Conservation (phyloP, 2,113 vertebrate species). For the Oriolus oriolus region DNA sequence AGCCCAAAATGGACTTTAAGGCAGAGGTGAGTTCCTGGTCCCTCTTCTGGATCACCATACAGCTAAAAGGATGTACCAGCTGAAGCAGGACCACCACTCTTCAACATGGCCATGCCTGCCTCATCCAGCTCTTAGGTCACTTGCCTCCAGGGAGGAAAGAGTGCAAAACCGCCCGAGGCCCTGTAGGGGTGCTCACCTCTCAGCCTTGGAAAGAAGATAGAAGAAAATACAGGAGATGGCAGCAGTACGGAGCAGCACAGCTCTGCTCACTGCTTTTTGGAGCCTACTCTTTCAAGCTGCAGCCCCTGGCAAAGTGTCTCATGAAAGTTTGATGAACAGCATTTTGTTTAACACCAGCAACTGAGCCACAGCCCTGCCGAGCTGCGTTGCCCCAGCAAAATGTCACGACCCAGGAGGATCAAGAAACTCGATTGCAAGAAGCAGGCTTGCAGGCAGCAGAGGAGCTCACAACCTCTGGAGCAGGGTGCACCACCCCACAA, state of each 20-base stretch:
- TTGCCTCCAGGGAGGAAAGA: background rate
- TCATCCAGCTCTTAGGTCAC: background rate
- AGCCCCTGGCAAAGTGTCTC: constrained; percentile 12
- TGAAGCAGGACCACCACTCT: background rate
- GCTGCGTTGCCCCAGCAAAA: constrained; percentile 14
- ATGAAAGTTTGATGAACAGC: constrained; percentile 52
- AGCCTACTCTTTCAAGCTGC: background rate
- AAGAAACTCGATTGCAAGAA: background rate
- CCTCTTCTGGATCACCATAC: background rate
- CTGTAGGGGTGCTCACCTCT: background rate
- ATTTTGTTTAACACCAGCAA: constrained; percentile 50
- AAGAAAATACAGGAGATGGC: background rate
- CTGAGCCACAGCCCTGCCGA: background rate
- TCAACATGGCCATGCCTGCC: background rate
- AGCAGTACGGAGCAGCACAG: background rate
- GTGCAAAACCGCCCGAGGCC: background rate
- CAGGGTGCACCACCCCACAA: background rate
- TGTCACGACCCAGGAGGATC: constrained; percentile 20
- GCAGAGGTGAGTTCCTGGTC: background rate
- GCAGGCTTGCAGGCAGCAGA: background rate
- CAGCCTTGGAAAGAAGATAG: background rate
- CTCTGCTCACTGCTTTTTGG: background rate
- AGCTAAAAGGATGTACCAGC: background rate
- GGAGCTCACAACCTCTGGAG: background rate
- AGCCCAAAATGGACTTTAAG: background rate